Conservation (phyloP, 2,113 vertebrate genomes). For the Phrynocephalus versicolor region DNA sequence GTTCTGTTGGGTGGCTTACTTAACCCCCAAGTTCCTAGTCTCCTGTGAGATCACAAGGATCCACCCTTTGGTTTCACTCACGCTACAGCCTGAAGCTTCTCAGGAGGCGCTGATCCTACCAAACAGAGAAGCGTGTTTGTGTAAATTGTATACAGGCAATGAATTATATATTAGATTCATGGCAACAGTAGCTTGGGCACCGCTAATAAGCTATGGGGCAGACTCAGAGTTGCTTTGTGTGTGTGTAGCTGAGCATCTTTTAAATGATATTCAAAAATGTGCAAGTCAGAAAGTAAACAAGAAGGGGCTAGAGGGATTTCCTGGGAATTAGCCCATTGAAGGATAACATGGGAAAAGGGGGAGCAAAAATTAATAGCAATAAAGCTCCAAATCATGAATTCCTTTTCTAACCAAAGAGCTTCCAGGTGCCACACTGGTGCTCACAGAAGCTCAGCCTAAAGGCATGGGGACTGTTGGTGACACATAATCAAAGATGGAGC, state of each 20-base stretch:
- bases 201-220: background rate
- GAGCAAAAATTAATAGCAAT: slow-evolving; percentile 4
- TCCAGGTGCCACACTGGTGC: slow-evolving; percentile 34
- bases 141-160: background rate
- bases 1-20: too few species aligned
- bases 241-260: background rate
- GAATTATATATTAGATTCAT: background rate
- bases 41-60: too few species aligned
- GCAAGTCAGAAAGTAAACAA: background rate
- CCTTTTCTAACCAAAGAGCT: slow-evolving; percentile 31
- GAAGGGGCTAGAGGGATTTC: slow-evolving; percentile 8
- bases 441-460: slow-evolving; percentile 45
- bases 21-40: too few species aligned
- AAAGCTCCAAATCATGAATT: slow-evolving; percentile 20
- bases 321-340: slow-evolving; percentile 22
- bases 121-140: background rate
- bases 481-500: slow-evolving; percentile 51
- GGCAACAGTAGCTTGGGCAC: background rate
- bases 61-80: too few species aligned
- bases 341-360: background rate
- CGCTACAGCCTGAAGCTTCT: background rate
- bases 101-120: background rate
- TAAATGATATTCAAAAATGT: slow-evolving; percentile 5
- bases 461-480: slow-evolving; percentile 6
- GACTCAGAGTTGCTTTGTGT: background rate